Evolutionary conservation across 2,113 vertebrate species (phyloP), one percentile per base, ranked within the genome.

Genomic region (Erpornis zantholeuca): DNA sequence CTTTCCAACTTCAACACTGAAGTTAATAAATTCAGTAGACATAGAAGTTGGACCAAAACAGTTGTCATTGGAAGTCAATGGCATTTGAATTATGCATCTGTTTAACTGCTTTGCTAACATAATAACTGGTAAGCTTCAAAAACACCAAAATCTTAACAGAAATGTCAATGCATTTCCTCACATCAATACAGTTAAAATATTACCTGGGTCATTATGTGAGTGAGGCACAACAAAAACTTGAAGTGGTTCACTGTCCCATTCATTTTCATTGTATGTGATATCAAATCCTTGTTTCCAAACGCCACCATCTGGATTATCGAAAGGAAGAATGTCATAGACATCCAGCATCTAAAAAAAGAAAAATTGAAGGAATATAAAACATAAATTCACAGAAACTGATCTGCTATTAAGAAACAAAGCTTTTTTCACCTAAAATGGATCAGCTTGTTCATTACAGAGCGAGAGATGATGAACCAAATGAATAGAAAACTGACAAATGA

Each of bases 211-310:
- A 75, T 99, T 99, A 96, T 99, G 99, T 6, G 99, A 99, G 90
- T 99, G 99, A 82, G 99, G 99, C 44, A 99, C 98, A 57, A 99
- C 98, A 88, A 99, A 98, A 68, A 99, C 97, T 68, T 99, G 98
- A 87, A 99, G 98, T 1, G 98, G 98, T 81, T 99, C 97, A 52
- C 77, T 80, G 47, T 99, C 98, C 99, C 99, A 99, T 69, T 99
- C 99, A 38, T 99, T 89, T 38, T 97, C 97, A 31, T 96, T 92
- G 92, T 99, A 99, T 20, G 94, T 96, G 91, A 99, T 99, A 54
- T 99, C 98, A 59, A 99, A 99, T 24, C 99, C 99, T 97, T 99
- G 99, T 86, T 99, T 99, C 99, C 99, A 99, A 87, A 98, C 98
- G 7, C 99, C 99, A 59, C 99, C 99, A 92, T 99, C 98, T 44